Conservation (phyloP, 2,888 invertebrate genomes). For the Caenorhabditis panamensis region DNA sequence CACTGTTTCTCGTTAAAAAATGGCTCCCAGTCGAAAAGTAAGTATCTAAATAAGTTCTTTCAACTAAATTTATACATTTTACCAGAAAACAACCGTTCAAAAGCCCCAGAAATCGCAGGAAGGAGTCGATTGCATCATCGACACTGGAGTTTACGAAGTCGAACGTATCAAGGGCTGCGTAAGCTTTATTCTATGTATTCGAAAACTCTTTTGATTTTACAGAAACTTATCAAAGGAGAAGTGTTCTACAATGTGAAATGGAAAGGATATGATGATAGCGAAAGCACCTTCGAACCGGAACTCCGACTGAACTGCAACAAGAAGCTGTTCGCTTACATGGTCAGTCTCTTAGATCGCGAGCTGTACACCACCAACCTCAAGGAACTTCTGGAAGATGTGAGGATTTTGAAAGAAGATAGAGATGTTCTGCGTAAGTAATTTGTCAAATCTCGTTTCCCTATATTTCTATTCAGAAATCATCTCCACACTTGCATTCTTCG, state of each 20-base stretch:
- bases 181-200: not conserved
- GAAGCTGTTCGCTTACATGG: not conserved
- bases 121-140: not conserved
- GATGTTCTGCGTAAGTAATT: conserved; percentile 3
- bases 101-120: too few relatives aligned
- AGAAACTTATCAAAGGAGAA: not conserved
- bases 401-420: not conserved
- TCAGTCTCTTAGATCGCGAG: not conserved
- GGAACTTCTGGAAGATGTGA: not conserved
- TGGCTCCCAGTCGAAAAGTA: too few relatives aligned
- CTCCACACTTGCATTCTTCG: conserved; percentile 4
- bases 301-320: conserved; percentile 27
- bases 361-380: not conserved
- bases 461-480: conserved; percentile 6
- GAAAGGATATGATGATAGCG: not conserved
- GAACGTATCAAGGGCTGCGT: conserved; percentile 9
- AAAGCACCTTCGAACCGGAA: conserved; percentile 22
- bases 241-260: conserved; percentile 22
- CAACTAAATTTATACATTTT: too few relatives aligned
- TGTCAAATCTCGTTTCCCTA: too few relatives aligned
- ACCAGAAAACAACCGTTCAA: too few relatives aligned
- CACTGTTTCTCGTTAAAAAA: too few relatives aligned
- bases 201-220: not conserved
- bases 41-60: too few relatives aligned
- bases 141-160: conserved; percentile 18